Evolutionary conservation across 1,140 invertebrate species (phyloP).

Genomic region (Rhizoglyphus robini): DNA sequence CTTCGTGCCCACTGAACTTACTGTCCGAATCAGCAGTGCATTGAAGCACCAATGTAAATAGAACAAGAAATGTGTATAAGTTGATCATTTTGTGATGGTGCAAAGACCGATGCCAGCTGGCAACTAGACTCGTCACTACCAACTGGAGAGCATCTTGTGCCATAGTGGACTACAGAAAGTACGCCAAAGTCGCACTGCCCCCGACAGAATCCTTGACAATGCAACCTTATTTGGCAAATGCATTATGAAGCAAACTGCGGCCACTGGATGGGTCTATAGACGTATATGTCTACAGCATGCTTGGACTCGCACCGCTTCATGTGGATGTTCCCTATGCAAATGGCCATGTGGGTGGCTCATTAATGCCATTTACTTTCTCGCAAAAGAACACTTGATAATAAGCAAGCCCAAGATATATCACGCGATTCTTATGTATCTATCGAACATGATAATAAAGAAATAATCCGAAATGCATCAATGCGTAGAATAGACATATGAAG

Average conservation of each 20-base stretch:
- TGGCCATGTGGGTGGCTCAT: constrained; percentile 2
- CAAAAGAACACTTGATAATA: not conserved
- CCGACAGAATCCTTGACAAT: not conserved
- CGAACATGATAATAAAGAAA: not conserved
- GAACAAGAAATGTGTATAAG: too few species aligned
- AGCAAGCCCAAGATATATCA: not conserved
- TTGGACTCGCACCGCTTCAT: not conserved
- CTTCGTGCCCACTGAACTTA: not conserved
- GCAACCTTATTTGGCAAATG: not conserved
- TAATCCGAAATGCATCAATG: not conserved
- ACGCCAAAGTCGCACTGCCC: too few species aligned
- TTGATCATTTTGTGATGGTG: too few species aligned
- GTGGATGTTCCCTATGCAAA: too few species aligned
- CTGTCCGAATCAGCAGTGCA: too few species aligned
- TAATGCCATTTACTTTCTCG: not conserved
- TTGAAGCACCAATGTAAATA: too few species aligned
- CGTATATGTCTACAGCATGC: not conserved
- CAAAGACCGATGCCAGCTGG: not conserved
- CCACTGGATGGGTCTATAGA: not conserved
- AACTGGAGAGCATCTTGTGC: not conserved
- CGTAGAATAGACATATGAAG: too few species aligned
- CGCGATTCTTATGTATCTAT: not conserved
- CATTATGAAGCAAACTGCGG: not conserved
- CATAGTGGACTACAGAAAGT: not conserved
- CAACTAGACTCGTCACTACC: not conserved